Evolutionary conservation across 2,113 vertebrate genomes (phyloP), one percentile per base, ranked within the genome.

Genomic region (Motacilla alba): DNA sequence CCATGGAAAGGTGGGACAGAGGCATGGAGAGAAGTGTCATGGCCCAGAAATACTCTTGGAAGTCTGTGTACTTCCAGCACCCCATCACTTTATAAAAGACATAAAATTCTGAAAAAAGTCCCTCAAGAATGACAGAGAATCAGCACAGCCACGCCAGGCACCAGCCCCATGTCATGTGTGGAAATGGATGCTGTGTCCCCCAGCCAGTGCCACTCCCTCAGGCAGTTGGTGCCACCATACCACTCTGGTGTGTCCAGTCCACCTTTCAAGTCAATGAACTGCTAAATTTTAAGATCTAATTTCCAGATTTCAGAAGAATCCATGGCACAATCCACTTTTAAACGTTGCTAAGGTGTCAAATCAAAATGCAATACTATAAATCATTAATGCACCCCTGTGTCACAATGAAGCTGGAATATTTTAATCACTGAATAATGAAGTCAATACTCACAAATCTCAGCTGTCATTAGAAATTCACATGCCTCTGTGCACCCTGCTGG

Each of bases 341-440:
- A 84, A 87, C n/a, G 47, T 46, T 70, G 68, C 60, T 59, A 67
- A 83, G 56, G 67, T 77, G 67, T 43, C 0, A 22, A 88, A 91
- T 93, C 78, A 35, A 73, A 93, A 76, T 10, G 66, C 67, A 55
- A 41, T 19, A 18, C 23, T n/a, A 85, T 82, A 73, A 87, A 85
- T 94, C 70, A 94, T 87, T 95, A 78, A 95, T 89, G 83, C 74
- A 76, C 62, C 69, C 87, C 91, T 6, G 39, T 41, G 63, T 74
- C 0, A 16, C 78, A 35, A 58, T 13, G 67, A 66, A 33, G 62
- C 59, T 13, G 58, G 66, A 50, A 59, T 91, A 56, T 91, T 85
- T 95, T 93, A 95, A 96, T 94, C 90, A 69, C 55, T 60, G 85
- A 74, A 83, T 93, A 93, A 95, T 80, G 63, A 95, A 95, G 82